Percentiles rank a stretch among this genome's conserved stretches.
Conservation (phyloP, 2,797 vertebrate genomes). For the Trachurus trachurus region DNA sequence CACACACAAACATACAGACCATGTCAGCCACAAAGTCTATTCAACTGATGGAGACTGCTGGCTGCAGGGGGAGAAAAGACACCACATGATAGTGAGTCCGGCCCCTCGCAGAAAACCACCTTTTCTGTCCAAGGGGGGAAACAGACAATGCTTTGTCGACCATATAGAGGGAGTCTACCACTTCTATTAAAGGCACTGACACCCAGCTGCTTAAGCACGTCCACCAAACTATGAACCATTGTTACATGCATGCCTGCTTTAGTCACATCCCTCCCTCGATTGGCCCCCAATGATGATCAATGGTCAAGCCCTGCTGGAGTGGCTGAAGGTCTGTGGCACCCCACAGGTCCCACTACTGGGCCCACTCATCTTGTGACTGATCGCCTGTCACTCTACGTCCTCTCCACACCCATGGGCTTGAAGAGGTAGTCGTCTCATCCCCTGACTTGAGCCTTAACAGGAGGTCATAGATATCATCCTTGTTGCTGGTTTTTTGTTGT, state of each 20-base stretch:
- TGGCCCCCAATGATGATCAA: slow-evolving; percentile 86
- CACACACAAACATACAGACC: slow-evolving; percentile 83
- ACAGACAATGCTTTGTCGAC: slow-evolving; percentile 88
- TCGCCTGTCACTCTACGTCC: slow-evolving; percentile 79
- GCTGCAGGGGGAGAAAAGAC: slow-evolving; percentile 74
- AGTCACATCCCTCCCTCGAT: slow-evolving; percentile 85
- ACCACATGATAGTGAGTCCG: slow-evolving; percentile 82
- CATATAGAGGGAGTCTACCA: slow-evolving; percentile 83
- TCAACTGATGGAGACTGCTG: slow-evolving; percentile 79
- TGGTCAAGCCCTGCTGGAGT: slow-evolving; percentile 73
- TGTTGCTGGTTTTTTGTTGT: slow-evolving; percentile 47
- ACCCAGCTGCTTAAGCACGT: slow-evolving; percentile 89
- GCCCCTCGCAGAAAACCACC: slow-evolving; percentile 82
- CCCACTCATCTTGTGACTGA: slow-evolving; percentile 85
- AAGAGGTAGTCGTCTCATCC: slow-evolving; percentile 75
- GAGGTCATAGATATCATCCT: slow-evolving; percentile 57
- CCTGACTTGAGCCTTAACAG: slow-evolving; percentile 78
- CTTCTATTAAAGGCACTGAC: slow-evolving; percentile 85
- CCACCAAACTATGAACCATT: slow-evolving; percentile 86
- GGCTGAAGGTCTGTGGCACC: slow-evolving; percentile 75
- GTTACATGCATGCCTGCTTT: slow-evolving; percentile 85
- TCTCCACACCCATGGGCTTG: slow-evolving; percentile 77
- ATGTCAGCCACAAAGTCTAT: slow-evolving; percentile 81
- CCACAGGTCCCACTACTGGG: slow-evolving; percentile 81
- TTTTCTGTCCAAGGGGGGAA: slow-evolving; percentile 77